Evolutionary conservation across 2,888 invertebrate species (phyloP), one percentile per base, ranked within the genome.

Genomic region (Cheilosia pagana): DNA sequence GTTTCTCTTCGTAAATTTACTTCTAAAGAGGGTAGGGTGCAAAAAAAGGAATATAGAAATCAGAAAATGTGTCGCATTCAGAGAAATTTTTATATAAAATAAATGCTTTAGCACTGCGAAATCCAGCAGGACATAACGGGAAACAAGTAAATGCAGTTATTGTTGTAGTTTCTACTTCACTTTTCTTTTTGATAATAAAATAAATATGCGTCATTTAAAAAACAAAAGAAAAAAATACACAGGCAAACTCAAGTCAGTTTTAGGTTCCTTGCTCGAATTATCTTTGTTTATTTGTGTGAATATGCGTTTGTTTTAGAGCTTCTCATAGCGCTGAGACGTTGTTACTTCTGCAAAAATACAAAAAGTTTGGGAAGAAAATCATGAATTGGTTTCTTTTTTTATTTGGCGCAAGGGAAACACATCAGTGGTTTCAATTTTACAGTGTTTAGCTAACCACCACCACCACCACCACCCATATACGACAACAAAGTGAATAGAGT

Each of bases 241-340:
- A 79, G 52, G 39, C 57, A 55, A 86, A 78, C 57, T 78, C 67
- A 59, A 81, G 63, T 75, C 70, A 70, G 75, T 74, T 87, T 35
- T 87, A 87, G 87, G 57, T 83, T 87, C 79, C 82, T 87, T 87
- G 87, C 85, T 86, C 65, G 86, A 78, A 76, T 72, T 81, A 25
- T 45, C 72, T 57, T 63, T 63, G 50, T 81, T 65, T 87, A 70
- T 72, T 83, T 79, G 70, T 86, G 63, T 86, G 63, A 68, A 59
- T 86, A 86, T 86, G 86, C 87, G 70, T 81, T 86, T 86, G 72
- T 43, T 93, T 95, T 95, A 97, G 93, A 97, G 95, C 94, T 96
- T 96, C 94, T 97, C 97, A 93, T 97, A 97, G 93, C 96, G 96
- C 94, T 96, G 96, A 93, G 95, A 95, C 93, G 96, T 95, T 94